Conservation (phyloP, 2,113 vertebrate species). For the Callopanchax toddi region DNA sequence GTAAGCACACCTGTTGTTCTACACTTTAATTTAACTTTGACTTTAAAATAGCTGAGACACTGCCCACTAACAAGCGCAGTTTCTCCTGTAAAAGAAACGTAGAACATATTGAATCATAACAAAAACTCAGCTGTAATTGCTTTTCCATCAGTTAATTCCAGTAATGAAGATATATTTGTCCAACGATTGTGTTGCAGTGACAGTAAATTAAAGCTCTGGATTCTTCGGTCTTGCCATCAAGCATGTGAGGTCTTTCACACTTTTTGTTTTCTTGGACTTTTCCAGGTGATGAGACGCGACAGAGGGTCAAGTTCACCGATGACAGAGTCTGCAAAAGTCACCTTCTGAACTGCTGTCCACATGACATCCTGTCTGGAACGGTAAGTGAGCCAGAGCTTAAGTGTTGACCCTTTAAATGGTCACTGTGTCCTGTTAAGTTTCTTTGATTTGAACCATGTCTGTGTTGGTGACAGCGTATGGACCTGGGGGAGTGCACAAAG, state of each 20-base stretch:
- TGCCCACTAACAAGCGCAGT: slow-evolving; percentile 7
- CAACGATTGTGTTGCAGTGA: slow-evolving; percentile 17
- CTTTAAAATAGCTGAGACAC: not conserved
- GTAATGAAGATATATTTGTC: not conserved
- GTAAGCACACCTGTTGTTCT: not conserved
- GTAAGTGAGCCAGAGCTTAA: slow-evolving; percentile 77
- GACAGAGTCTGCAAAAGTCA: slow-evolving; percentile 99
- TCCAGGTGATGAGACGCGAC: slow-evolving; percentile 98
- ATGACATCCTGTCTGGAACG: slow-evolving; percentile 98
- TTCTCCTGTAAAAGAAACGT: not conserved
- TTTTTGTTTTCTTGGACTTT: slow-evolving; percentile 82
- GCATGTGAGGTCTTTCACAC: slow-evolving; percentile 69
- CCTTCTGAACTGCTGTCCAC: slow-evolving; percentile 98
- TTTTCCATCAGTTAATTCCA: not conserved
- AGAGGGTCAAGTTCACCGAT: slow-evolving; percentile 98
- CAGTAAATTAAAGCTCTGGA: slow-evolving; percentile 47
- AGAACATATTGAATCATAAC: not conserved
- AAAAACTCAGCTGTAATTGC: no score
- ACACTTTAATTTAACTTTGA: not conserved
- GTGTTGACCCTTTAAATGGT: not conserved
- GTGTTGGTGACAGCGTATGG: slow-evolving; percentile 88
- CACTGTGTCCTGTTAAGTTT: no score
- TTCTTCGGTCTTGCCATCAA: slow-evolving; percentile 44
- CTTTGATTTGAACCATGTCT: slow-evolving; percentile 1
- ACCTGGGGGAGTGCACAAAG: slow-evolving; percentile 98